Percentiles rank a stretch among this genome's conserved stretches.
These are phyloP conservation scores for Drosophila teissieri DNA, from an alignment of 1,140 invertebrate species.

Conservation along the genomic window DNA sequence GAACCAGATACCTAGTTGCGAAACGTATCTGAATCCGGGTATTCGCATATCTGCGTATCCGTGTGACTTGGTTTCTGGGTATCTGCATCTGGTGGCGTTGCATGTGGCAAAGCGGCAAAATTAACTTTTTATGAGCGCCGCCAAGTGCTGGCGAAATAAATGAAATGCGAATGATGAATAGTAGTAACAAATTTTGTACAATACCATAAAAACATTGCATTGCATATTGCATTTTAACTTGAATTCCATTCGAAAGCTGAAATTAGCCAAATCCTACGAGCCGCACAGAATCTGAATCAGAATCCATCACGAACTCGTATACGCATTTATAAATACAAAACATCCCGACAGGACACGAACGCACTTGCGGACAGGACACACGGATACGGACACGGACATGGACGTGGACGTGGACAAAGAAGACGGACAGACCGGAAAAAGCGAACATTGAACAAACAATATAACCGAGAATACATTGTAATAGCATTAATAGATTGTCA, in stretches of 20 bases:
- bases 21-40: conserved; percentile 16
- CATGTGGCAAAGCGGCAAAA: conserved; percentile 32
- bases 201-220: conserved; percentile 29
- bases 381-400: conserved; percentile 38
- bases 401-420: conserved; percentile 7
- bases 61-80: neutral
- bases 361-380: conserved; percentile 40
- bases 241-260: conserved; percentile 48
- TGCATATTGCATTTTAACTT: conserved; percentile 60
- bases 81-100: conserved; percentile 32
- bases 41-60: conserved; percentile 10
- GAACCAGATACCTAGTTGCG: conserved; percentile 15
- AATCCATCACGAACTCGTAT: conserved; percentile 30
- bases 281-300: conserved; percentile 18
- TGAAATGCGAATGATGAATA: conserved; percentile 59
- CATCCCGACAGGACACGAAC: conserved; percentile 41
- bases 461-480: conserved; percentile 61
- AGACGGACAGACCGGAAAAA: conserved; percentile 39
- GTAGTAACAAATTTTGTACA: conserved; percentile 55
- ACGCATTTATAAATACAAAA: conserved; percentile 49
- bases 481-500: conserved; percentile 83
- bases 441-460: conserved; percentile 48
- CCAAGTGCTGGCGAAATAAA: conserved; percentile 47
- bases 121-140: conserved; percentile 57
- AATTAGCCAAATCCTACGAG: conserved; percentile 53